These are phyloP conservation scores for Nemoura dubitans DNA, from an alignment of 2,888 invertebrate genomes.

Conservation along the genomic window DNA sequence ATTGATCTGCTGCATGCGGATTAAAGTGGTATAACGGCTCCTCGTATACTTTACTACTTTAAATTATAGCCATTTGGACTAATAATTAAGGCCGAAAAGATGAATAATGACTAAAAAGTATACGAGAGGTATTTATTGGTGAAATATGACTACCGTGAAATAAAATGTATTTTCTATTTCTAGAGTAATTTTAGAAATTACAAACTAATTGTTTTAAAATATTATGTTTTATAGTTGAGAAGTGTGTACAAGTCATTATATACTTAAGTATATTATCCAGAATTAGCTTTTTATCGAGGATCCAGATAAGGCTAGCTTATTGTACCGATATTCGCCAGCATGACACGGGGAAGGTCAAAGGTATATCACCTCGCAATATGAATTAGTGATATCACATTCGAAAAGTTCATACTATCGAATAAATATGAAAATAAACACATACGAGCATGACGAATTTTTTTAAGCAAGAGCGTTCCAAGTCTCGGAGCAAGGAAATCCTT, in stretches of 20 bases:
- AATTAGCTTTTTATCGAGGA: not conserved
- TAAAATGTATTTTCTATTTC: not conserved
- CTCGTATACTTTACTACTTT: not conserved
- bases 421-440: no score
- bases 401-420: no score
- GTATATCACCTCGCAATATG: no score
- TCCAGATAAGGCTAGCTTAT: not conserved
- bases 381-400: no score
- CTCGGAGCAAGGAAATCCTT: no score
- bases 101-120: not conserved
- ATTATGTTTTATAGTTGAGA: not conserved
- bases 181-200: not conserved
- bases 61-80: not conserved
- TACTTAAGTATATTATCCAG: not conserved
- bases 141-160: not conserved
- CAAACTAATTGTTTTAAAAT: constrained; percentile 1
- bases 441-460: no score
- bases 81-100: constrained; percentile 10
- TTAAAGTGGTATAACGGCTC: not conserved
- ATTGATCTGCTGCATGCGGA: constrained; percentile 32
- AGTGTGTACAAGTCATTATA: not conserved
- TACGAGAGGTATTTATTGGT: not conserved
- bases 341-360: no score
- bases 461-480: no score
- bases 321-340: no score